phyloP scores from a whole-genome alignment of 2,113 vertebrate genomes.

The Oostethus manadensis region DNA sequence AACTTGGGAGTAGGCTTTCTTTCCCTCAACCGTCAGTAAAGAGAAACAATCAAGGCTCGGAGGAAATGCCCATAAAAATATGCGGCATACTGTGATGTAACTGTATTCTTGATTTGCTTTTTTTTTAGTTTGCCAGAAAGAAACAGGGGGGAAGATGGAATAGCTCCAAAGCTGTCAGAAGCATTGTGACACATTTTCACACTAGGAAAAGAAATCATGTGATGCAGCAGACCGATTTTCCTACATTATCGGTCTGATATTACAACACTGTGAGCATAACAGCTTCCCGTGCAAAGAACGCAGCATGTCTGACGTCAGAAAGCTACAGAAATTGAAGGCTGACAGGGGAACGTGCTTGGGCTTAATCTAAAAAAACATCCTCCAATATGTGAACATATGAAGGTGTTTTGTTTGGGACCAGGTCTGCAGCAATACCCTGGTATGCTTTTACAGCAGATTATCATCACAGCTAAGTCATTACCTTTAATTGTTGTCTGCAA shows the following conservation, averaged over 20 bases:
- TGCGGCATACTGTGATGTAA: conserved; percentile 45
- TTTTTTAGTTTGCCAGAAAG: conserved; percentile 35
- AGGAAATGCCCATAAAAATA: conserved; percentile 61
- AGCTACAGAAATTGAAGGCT: too few species aligned
- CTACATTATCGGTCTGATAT: conserved; percentile 15
- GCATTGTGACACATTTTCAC: not conserved
- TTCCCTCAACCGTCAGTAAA: conserved; percentile 25
- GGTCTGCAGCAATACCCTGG: not conserved
- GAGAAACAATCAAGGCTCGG: conserved; percentile 27
- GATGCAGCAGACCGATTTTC: conserved; percentile 6
- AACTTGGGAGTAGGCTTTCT: conserved; percentile 31
- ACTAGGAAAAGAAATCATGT: not conserved
- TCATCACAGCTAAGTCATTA: too few species aligned
- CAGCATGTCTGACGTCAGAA: not conserved
- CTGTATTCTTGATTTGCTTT: conserved; percentile 40
- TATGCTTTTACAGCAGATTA: not conserved
- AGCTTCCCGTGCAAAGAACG: not conserved
- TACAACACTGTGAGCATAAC: not conserved
- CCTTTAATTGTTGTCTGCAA: too few species aligned
- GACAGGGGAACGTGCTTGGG: too few species aligned
- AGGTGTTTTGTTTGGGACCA: not conserved
- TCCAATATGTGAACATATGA: not conserved
- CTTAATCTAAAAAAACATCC: too few species aligned
- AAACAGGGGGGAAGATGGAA: conserved; percentile 2
- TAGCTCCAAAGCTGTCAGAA: not conserved